Percentiles rank a stretch among this genome's conserved stretches.
Conservation (phyloP, 2,888 invertebrate species). For the Anoncus sp. region DNA sequence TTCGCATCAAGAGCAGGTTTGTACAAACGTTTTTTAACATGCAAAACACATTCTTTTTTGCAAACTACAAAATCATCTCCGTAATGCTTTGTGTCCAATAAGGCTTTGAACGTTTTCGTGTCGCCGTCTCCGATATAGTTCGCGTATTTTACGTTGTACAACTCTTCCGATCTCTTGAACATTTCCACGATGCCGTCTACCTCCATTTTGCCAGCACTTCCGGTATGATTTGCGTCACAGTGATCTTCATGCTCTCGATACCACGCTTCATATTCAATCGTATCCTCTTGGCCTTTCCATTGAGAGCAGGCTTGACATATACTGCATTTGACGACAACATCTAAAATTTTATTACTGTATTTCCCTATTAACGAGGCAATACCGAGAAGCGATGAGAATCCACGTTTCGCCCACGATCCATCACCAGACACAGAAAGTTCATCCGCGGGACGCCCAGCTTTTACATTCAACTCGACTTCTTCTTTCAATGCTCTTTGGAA, state of each 20-base stretch:
- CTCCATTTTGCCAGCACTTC: slow-evolving; percentile 47
- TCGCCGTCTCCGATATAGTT: slow-evolving; percentile 36
- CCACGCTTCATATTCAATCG: slow-evolving; percentile 43
- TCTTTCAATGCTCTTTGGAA: slow-evolving; percentile 50
- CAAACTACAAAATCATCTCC: slow-evolving; percentile 37
- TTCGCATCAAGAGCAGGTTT: slow-evolving; percentile 1
- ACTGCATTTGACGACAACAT: slow-evolving; percentile 40
- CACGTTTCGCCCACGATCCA: slow-evolving; percentile 42
- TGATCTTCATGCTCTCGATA: slow-evolving; percentile 20
- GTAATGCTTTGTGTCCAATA: neutral
- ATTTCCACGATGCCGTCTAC: slow-evolving; percentile 30
- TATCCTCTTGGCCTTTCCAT: slow-evolving; percentile 38
- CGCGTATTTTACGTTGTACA: slow-evolving; percentile 22
- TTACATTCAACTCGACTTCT: slow-evolving; percentile 38
- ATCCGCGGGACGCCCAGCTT: slow-evolving; percentile 17
- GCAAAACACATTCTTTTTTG: no score
- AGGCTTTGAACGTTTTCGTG: no score
- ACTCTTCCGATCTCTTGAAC: slow-evolving; percentile 52
- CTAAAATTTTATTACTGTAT: slow-evolving; percentile 47
- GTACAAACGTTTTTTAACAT: slow-evolving; percentile 43
- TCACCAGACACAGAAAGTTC: slow-evolving; percentile 49
- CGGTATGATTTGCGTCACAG: slow-evolving; percentile 36
- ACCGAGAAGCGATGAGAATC: slow-evolving; percentile 43
- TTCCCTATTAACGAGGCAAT: slow-evolving; percentile 39
- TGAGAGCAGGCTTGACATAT: slow-evolving; percentile 38